Percentiles rank a stretch among this genome's conserved stretches.
Evolutionary conservation across 2,888 invertebrate species (phyloP).

Genomic region (Thera obeliscata): DNA sequence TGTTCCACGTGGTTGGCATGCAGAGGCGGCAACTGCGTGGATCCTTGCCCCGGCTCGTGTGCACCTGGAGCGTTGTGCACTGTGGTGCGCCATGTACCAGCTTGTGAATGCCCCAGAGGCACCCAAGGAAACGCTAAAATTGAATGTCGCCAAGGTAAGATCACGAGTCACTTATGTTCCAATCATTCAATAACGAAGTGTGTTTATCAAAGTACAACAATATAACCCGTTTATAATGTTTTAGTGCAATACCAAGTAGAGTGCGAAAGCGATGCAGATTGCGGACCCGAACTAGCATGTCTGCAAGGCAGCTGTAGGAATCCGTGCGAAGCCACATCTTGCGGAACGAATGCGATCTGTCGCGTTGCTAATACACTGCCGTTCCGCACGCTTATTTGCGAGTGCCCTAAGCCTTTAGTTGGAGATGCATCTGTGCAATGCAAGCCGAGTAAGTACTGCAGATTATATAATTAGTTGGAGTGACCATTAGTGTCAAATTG

Average conservation of each 20-base stretch:
- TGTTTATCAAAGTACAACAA: neutral
- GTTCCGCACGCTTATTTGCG: conserved; percentile 93
- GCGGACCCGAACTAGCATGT: conserved; percentile 93
- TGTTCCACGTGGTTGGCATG: conserved; percentile 93
- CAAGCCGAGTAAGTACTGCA: conserved; percentile 87
- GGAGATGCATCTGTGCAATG: conserved; percentile 95
- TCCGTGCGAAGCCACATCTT: conserved; percentile 92
- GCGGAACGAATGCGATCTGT: conserved; percentile 92
- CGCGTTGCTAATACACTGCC: conserved; percentile 94
- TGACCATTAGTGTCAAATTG: no score
- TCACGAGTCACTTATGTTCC: neutral
- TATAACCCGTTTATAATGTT: conserved; percentile 31
- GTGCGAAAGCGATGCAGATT: conserved; percentile 92
- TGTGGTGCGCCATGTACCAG: conserved; percentile 90
- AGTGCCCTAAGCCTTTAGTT: conserved; percentile 91
- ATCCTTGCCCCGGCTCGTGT: conserved; percentile 94
- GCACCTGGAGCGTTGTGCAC: conserved; percentile 90
- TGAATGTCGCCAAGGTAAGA: conserved; percentile 85
- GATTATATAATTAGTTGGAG: neutral
- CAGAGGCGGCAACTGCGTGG: conserved; percentile 89
- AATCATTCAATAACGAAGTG: neutral
- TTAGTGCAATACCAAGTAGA: conserved; percentile 83
- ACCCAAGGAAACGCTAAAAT: conserved; percentile 90
- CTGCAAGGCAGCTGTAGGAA: conserved; percentile 91
- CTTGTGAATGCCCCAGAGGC: conserved; percentile 93